phyloP scores from a whole-genome alignment of 2,797 vertebrate species.

The Enteromius thamalakanensis region DNA sequence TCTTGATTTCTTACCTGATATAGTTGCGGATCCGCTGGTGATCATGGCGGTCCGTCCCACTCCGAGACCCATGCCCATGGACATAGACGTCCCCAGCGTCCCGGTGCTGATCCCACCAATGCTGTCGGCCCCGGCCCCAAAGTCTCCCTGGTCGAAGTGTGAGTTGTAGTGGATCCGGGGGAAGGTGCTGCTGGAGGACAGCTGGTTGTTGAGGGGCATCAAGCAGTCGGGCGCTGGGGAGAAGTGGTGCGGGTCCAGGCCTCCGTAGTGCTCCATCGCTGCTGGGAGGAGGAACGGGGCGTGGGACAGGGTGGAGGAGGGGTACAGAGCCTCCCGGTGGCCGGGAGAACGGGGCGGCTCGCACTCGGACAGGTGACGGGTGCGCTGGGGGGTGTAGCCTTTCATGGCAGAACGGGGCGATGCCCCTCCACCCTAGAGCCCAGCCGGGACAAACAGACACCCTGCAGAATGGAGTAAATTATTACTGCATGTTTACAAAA shows the following conservation, averaged over 20 bases:
- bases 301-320: constrained; percentile 81
- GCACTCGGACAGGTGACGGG: constrained; percentile 91
- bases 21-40: constrained; percentile 81
- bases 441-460: constrained; percentile 64
- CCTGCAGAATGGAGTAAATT: constrained; percentile 37
- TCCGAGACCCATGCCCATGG: constrained; percentile 70
- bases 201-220: constrained; percentile 92
- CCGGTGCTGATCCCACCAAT: constrained; percentile 90
- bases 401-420: constrained; percentile 85
- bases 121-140: constrained; percentile 84
- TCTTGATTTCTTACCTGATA: constrained; percentile 70
- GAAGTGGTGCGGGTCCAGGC: constrained; percentile 81
- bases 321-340: constrained; percentile 82
- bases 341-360: constrained; percentile 78
- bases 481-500: background rate
- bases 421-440: constrained; percentile 73
- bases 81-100: constrained; percentile 79
- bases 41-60: constrained; percentile 78
- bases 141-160: constrained; percentile 85
- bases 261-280: constrained; percentile 82
- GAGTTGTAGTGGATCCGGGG: constrained; percentile 97
- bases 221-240: constrained; percentile 85
- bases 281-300: constrained; percentile 90
- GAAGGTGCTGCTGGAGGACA: constrained; percentile 96
- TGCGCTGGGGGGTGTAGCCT: constrained; percentile 93